Base-by-base conservation (phyloP, 2,797 vertebrate genomes). In the Salmo trutta region DNA sequence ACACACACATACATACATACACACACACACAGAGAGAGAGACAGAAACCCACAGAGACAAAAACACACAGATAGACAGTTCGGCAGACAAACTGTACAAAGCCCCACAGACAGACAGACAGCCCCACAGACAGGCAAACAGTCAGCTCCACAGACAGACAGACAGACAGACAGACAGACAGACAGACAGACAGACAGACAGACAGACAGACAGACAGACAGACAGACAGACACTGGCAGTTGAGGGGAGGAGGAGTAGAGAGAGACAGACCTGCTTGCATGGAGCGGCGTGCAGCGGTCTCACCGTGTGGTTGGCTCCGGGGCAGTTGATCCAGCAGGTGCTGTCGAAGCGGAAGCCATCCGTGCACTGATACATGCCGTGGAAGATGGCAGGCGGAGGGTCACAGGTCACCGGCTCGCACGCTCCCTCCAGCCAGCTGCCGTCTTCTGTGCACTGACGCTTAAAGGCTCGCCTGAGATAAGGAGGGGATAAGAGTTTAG, bases 301-400 rank as follows among this genome's bases (percentile, higher is more conserved):
- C 87, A 91, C 91, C 83, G 94, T 93, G 91, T 90, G 91, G 78
- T 77, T 65, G 80, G 93, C 89, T 80, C 93, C 86, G 52, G 96
- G 91, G 0, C 98, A 99, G 88, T 95, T 96, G 84, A 99, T 95
- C 81, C 93, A 92, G 89, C 98, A 99, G 85, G 96, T 94, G 0
- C 98, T 99, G 93, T 98, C 97, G 82, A 98, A 98, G 88, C 92
- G 95, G 91, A 99, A 99, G 83, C 95, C 96, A 0, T 97, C 95
- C 0, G 95, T 98, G 82, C 98, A 99, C 85, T 97, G 95, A 90
- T 98, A 99, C 59, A 97, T 94, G 67, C 96, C 98, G 0, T 98
- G 96, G 89, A 99, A 99, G 82, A 97, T 96, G 19, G 95, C 90
- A 0, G 96, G 96, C 0, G 96, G 97, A 0, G 97, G 91, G 33